phyloP scores from a whole-genome alignment of 1,140 invertebrate genomes.

The Samia ricini region DNA sequence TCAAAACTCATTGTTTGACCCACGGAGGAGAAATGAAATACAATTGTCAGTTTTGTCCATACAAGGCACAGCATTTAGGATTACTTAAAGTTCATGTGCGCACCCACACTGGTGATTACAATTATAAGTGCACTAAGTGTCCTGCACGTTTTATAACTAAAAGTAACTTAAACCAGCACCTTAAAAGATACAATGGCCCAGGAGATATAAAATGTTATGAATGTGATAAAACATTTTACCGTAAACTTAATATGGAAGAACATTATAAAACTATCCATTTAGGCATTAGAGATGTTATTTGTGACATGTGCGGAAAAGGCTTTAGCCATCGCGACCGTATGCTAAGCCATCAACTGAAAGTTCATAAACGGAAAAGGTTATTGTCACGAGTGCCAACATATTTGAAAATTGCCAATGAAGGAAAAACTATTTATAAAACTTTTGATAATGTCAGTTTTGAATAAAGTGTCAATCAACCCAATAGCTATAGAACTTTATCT shows the following conservation, averaged over 20 bases:
- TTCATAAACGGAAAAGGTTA: constrained; percentile 25
- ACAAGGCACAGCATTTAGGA: constrained; percentile 24
- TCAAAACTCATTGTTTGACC: constrained; percentile 24
- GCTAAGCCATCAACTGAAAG: constrained; percentile 26
- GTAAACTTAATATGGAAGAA: constrained; percentile 22
- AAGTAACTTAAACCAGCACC: constrained; percentile 30
- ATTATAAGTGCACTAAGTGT: constrained; percentile 28
- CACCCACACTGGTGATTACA: constrained; percentile 35
- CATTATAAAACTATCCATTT: constrained; percentile 21
- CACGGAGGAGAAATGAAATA: constrained; percentile 29
- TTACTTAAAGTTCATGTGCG: constrained; percentile 29
- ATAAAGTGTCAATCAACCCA: background rate
- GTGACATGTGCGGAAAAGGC: constrained; percentile 25
- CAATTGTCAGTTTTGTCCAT: constrained; percentile 30
- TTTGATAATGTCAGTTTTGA: background rate
- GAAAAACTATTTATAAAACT: background rate
- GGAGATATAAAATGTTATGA: constrained; percentile 19
- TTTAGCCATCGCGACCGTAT: constrained; percentile 24
- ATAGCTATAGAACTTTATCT: too few relatives aligned
- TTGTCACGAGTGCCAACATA: constrained; percentile 20
- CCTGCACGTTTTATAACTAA: constrained; percentile 26
- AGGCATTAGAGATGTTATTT: constrained; percentile 16
- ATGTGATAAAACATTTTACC: constrained; percentile 24
- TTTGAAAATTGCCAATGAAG: constrained; percentile 14
- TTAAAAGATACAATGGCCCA: constrained; percentile 17